Conservation (phyloP, 2,113 vertebrate genomes). For the Tauraco erythrolophus region DNA sequence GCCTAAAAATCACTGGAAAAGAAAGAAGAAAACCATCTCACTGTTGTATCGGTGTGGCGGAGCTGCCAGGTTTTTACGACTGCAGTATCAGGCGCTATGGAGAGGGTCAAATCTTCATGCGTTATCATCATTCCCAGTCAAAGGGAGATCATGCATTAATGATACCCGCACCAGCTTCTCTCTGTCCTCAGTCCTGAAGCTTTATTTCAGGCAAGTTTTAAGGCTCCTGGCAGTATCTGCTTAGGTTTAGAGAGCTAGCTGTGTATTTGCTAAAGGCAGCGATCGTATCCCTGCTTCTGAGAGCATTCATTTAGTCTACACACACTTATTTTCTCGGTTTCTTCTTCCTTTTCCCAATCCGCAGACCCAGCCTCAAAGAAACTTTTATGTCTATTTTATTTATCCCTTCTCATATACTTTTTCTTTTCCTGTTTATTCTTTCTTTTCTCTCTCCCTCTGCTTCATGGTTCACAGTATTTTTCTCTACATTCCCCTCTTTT, state of each 20-base stretch:
- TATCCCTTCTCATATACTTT: background rate
- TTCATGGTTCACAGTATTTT: background rate
- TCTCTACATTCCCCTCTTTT: background rate
- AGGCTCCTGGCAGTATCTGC: background rate
- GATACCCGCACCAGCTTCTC: background rate
- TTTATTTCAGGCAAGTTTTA: background rate
- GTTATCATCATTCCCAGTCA: background rate
- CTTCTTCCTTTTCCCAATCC: background rate
- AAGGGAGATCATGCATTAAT: background rate
- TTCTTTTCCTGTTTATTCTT: background rate
- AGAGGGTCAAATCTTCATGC: background rate
- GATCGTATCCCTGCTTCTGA: accelerated
- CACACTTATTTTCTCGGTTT: accelerated
- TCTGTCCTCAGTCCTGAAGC: background rate
- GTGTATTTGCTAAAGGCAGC: background rate
- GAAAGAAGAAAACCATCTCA: background rate
- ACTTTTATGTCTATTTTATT: background rate
- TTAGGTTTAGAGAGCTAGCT: background rate
- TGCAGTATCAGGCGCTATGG: background rate
- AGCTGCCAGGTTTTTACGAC: background rate
- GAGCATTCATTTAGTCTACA: accelerated
- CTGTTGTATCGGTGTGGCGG: background rate
- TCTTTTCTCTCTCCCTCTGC: background rate
- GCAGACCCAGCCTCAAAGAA: background rate
- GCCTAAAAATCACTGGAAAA: background rate